Evolutionary conservation across 2,888 invertebrate species (phyloP), one percentile per base, ranked within the genome.

Genomic region (Eilema sororculum): DNA sequence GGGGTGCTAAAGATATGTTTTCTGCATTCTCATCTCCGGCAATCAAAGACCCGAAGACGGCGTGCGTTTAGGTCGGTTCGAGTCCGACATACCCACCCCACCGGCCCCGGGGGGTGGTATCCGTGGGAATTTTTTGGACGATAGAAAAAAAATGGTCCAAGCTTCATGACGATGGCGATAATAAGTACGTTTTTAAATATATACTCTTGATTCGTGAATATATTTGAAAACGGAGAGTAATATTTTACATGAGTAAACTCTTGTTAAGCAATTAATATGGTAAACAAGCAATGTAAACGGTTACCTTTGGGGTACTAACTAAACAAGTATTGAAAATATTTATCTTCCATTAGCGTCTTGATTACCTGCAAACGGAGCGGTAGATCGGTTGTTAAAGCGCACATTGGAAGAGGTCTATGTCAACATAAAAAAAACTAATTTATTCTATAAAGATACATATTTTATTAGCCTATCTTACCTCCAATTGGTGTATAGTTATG

Each of bases 271-370:
- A 52, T 52, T 52, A 52, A 52, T 52, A 52, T 52, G 52, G 52
- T n/a, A 52, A 52, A 52, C 52, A 52, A 52, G 52, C 52, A 52
- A 52, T 20, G n/a, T 52, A 52, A 52, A 52, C 52, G n/a, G 52
- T n/a, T 52, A 52, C n/a, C 52, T 52, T 52, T 52, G 52, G 52
- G 52, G 52, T 52, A 52, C 20, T 52, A 52, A 52, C n/a, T n/a
- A 52, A 52, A 52, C 52, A 52, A 52, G 52, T n/a, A 52, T 52
- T 52, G 52, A 52, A 52, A 52, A 52, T 52, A 52, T 52, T 52
- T 52, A 52, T 52, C 52, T 52, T 52, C 52, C 52, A 52, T 52
- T 52, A 52, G 52, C n/a, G 52, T 52, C 25, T 58, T 58, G 58
- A 58, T 24, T 52, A 52, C 52, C 52, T 52, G n/a, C n/a, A 20